Evolutionary conservation across 2,888 invertebrate genomes (phyloP).

Genomic region (Athrips mouffetella): DNA sequence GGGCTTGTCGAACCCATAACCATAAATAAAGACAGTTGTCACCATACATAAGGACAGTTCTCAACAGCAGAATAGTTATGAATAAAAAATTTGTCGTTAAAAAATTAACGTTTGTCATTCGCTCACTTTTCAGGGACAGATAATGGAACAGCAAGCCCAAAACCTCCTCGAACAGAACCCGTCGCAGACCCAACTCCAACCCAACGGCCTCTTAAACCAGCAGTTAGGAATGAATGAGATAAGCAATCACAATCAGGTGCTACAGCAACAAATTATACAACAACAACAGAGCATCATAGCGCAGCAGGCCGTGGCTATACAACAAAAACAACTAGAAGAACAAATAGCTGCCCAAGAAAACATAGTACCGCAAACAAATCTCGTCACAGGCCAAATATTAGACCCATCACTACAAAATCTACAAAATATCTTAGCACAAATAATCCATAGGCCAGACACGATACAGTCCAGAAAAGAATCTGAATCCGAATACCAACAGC

Average conservation of each 20-base stretch:
- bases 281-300: conserved; percentile 67
- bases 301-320: conserved; percentile 70
- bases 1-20: no score
- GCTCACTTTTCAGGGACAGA: conserved; percentile 50
- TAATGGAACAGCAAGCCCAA: conserved; percentile 59
- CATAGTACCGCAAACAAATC: conserved; percentile 56
- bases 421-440: conserved; percentile 66
- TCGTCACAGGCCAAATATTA: conserved; percentile 59
- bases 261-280: conserved; percentile 76
- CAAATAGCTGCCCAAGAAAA: conserved; percentile 60
- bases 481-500: conserved; percentile 55
- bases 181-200: conserved; percentile 54
- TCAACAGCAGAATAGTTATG: no score
- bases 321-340: conserved; percentile 68
- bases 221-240: conserved; percentile 57
- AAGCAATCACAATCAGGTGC: conserved; percentile 60
- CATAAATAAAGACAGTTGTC: no score
- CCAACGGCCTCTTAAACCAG: conserved; percentile 47
- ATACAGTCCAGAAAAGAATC: conserved; percentile 64
- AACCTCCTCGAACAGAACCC: conserved; percentile 44
- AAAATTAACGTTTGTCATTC: neutral
- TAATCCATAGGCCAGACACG: conserved; percentile 66
- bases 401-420: conserved; percentile 75
- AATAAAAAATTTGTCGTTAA: no score
- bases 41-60: no score